Percentiles rank a stretch among this genome's conserved stretches.
Evolutionary conservation across 92 coral and sea anemone species (phyloP).

Genomic region (Epizoanthus rinbou): DNA sequence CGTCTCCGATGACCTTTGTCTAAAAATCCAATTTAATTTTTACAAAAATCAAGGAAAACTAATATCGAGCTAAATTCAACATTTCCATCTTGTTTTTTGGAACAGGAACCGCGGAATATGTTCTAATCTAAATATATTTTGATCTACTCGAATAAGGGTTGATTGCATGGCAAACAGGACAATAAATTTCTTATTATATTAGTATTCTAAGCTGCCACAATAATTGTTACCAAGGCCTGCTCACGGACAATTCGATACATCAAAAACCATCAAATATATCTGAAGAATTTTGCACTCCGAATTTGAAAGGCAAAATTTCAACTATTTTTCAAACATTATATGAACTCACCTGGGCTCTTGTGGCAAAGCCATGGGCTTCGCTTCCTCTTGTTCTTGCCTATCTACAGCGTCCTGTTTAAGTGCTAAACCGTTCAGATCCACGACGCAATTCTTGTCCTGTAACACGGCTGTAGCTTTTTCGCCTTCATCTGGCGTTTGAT

Average conservation of each 20-base stretch:
- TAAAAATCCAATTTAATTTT: background rate
- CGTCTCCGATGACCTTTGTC: background rate
- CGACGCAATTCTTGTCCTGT: background rate
- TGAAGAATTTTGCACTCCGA: background rate
- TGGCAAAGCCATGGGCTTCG: background rate
- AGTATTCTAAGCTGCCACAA: background rate
- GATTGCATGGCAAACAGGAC: background rate
- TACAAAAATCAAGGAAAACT: background rate
- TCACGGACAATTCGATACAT: background rate
- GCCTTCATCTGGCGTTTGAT: background rate
- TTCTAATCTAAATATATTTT: too few species aligned
- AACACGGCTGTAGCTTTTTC: background rate
- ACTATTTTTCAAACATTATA: background rate
- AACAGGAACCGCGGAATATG: too few species aligned
- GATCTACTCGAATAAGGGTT: background rate
- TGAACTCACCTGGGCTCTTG: conserved; percentile 23
- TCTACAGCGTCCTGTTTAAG: conserved; percentile 5
- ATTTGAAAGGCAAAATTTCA: background rate
- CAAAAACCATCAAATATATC: background rate
- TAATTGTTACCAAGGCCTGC: too few species aligned
- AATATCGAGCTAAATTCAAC: background rate
- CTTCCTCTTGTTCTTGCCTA: background rate
- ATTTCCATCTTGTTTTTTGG: background rate
- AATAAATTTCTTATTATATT: background rate
- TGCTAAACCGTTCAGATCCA: conserved; percentile 8